Evolutionary conservation across 2,888 invertebrate species (phyloP).

Genomic region (Eristalinus aeneus): DNA sequence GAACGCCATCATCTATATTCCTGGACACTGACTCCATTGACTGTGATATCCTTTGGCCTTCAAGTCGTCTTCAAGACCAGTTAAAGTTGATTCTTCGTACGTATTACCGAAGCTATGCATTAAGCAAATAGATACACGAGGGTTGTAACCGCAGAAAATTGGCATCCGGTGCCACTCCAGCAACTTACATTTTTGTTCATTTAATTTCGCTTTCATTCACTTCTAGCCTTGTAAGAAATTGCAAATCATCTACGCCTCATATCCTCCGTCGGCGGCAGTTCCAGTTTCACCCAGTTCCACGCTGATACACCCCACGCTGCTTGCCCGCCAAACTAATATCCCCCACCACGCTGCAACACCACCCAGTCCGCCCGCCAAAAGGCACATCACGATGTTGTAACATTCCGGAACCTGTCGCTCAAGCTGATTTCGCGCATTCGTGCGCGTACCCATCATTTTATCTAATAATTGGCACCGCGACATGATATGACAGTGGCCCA

Average conservation of each 20-base stretch:
- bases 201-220: background rate
- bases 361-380: background rate
- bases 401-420: constrained; percentile 19
- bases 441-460: constrained; percentile 37
- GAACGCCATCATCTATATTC: no score
- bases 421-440: constrained; percentile 16
- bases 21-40: no score
- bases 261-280: background rate
- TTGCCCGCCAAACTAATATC: background rate
- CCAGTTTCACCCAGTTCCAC: background rate
- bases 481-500: background rate
- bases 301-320: background rate
- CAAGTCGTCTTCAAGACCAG: no score
- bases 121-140: no score
- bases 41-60: no score
- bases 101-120: no score
- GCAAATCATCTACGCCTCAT: background rate
- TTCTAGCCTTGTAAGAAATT: background rate
- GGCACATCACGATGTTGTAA: background rate
- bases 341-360: background rate
- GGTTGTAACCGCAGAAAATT: no score
- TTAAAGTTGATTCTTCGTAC: no score
- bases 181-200: background rate
- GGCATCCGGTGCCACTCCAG: no score
- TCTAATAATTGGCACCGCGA: constrained; percentile 48